Evolutionary conservation across 2,797 vertebrate species (phyloP).

Genomic region (Cetoscarus ocellatus): DNA sequence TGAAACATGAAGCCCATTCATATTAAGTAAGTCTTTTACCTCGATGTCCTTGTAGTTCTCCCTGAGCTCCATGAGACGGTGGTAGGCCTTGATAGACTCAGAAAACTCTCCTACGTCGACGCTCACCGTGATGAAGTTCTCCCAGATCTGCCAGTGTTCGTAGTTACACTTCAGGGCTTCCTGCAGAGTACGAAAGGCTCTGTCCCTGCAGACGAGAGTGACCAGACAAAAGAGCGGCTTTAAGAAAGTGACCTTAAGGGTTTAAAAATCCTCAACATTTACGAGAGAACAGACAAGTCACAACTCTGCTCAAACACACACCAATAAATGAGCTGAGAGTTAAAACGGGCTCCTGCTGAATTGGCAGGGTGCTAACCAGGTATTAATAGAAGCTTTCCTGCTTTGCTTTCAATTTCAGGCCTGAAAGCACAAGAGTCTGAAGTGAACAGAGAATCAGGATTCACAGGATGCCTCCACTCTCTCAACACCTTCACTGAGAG

Average conservation of each 20-base stretch:
- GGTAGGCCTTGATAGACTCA: conserved; percentile 95
- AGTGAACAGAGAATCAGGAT: conserved; percentile 38
- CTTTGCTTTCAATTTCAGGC: conserved; percentile 74
- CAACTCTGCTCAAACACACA: no score
- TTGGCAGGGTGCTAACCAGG: conserved; percentile 55
- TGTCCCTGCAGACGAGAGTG: conserved; percentile 77
- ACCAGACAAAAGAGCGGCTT: background rate
- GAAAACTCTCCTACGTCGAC: conserved; percentile 93
- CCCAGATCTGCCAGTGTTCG: conserved; percentile 99
- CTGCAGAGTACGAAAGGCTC: conserved; percentile 94
- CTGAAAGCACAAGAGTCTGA: conserved; percentile 62
- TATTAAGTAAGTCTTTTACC: conserved; percentile 74
- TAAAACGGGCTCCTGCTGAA: conserved; percentile 39
- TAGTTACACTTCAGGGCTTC: conserved; percentile 97
- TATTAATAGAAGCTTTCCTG: conserved; percentile 68
- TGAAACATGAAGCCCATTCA: no score
- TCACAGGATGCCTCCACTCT: background rate
- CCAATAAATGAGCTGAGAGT: background rate
- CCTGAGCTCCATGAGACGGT: conserved; percentile 94
- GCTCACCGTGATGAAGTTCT: conserved; percentile 94
- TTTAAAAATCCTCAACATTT: no score
- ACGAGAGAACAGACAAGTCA: no score
- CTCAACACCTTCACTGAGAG: background rate
- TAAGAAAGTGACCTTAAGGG: background rate
- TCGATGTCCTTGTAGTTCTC: conserved; percentile 94